Evolutionary conservation across 2,113 vertebrate genomes (phyloP), one percentile per base, ranked within the genome.

Genomic region (Mesocricetus auratus): DNA sequence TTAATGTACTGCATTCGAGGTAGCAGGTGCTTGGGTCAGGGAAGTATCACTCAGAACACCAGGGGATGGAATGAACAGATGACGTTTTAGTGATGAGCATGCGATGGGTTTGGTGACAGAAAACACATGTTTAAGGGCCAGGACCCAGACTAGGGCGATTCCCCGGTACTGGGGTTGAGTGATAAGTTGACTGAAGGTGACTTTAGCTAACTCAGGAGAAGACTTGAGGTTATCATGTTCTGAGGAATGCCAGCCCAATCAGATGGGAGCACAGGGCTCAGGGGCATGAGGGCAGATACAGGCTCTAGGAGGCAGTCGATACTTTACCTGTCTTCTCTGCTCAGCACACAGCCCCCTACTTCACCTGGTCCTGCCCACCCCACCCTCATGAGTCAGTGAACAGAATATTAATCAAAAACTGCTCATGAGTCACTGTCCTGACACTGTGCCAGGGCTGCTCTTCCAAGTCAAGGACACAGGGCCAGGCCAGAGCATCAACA

Each of bases 371-470:
- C 50, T 85, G 42, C 33, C 31, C 10, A 36, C 74, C 68, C 74
- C 5, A 33, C 4, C 86, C 39, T 36, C 33, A 26, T 2, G 36
- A 87, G 45, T 73, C 47, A n/a, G 33, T 75, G 69, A 88, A 78
- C 47, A 58, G 69, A 58, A 26, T 39, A 68, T 56, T 86, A 77
- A 78, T 95, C 66, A 86, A 56, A 86, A 85, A 3, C 33, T 90
- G 73, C n/a, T 73, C 69, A 36, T 82, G 68, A 88, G 56, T 93
- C 69, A 73, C 31, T 91, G 33, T 36, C 45, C 90, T 93, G 56
- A 95, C 60, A 95, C 89, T 75, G n/a, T 50, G 33, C 22, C 60
- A 29, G 21, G 12, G 17, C 24, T 71, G 68, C 53, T 87, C 53
- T 77, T 60, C 31, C 21, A 90, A 90, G 58, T 60, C 33, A 58